phyloP scores from a whole-genome alignment of 1,140 invertebrate species.

The Hesperophylax magnus region DNA sequence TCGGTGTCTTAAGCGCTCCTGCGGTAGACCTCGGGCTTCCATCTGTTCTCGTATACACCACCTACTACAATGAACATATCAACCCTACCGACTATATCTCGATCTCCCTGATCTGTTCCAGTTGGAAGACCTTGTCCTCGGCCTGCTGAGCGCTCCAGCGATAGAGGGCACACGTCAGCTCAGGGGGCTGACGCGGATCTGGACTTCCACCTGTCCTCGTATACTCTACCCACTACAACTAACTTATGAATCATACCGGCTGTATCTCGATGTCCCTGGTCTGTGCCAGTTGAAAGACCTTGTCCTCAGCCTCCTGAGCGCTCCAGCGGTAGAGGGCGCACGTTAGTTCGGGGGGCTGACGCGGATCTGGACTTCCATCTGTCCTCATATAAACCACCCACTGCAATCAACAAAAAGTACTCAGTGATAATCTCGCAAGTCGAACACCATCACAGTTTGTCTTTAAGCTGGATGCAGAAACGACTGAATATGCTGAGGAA shows the following conservation, averaged over 20 bases:
- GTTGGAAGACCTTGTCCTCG: no score
- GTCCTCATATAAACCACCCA: constrained; percentile 51
- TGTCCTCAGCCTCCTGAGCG: constrained; percentile 12
- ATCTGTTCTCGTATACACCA: constrained; percentile 46
- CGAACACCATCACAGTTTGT: no score
- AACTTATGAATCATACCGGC: constrained; percentile 22
- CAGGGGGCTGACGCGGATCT: no score
- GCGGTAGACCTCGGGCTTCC: constrained; percentile 47
- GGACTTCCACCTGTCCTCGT: no score
- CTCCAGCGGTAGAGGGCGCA: constrained; percentile 50
- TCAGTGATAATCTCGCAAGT: background rate
- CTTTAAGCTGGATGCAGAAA: background rate
- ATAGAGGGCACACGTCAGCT: no score
- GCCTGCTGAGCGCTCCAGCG: no score
- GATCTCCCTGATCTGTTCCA: no score
- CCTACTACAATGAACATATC: constrained; percentile 41
- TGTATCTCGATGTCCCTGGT: constrained; percentile 46
- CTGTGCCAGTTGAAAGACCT: constrained; percentile 37
- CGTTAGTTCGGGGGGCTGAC: constrained; percentile 46
- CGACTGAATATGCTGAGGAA: background rate
- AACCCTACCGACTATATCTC: no score
- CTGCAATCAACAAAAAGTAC: constrained; percentile 3
- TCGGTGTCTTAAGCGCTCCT: no score
- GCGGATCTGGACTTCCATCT: constrained; percentile 47
- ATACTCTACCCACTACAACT: no score